Percentiles rank a stretch among this genome's conserved stretches.
Evolutionary conservation across 2,888 invertebrate genomes (phyloP).

Genomic region (Xanthorhoe spadicearia): DNA sequence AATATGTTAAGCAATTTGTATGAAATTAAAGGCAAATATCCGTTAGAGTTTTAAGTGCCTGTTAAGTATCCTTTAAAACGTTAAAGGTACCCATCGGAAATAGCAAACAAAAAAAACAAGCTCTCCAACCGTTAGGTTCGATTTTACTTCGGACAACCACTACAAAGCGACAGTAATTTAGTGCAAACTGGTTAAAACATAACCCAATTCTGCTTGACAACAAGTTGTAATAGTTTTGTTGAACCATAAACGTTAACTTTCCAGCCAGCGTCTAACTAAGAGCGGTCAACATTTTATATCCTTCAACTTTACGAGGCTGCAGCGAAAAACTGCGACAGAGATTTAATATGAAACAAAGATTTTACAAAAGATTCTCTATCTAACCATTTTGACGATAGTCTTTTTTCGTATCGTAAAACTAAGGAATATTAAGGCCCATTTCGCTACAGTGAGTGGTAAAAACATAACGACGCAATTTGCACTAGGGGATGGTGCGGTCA

Average conservation of each 20-base stretch:
- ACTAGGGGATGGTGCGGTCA: conserved; percentile 35
- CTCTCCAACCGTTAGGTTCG: no score
- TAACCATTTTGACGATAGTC: conserved; percentile 34
- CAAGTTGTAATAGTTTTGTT: conserved; percentile 7
- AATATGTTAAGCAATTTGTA: neutral
- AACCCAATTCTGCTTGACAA: neutral
- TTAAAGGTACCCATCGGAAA: no score
- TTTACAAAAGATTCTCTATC: conserved; percentile 37
- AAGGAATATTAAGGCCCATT: conserved; percentile 41
- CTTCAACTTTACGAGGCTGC: conserved; percentile 51
- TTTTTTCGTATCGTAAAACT: conserved; percentile 47
- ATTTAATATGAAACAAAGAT: conserved; percentile 53
- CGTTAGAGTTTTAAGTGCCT: neutral
- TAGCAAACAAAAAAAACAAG: no score
- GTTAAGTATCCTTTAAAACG: no score
- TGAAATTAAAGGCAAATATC: neutral
- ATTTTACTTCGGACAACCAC: no score
- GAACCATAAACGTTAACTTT: conserved; percentile 18
- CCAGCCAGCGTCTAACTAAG: conserved; percentile 29
- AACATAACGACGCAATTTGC: conserved; percentile 48
- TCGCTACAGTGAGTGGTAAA: conserved; percentile 43
- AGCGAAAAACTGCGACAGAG: conserved; percentile 51
- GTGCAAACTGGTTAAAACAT: neutral
- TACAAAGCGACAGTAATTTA: no score
- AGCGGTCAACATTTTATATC: conserved; percentile 50